A percentile compares a stretch with the other conserved stretches of the same genome.
phyloP scores from a whole-genome alignment of 2,113 vertebrate species.

The Aspiorhynchus laticeps region DNA sequence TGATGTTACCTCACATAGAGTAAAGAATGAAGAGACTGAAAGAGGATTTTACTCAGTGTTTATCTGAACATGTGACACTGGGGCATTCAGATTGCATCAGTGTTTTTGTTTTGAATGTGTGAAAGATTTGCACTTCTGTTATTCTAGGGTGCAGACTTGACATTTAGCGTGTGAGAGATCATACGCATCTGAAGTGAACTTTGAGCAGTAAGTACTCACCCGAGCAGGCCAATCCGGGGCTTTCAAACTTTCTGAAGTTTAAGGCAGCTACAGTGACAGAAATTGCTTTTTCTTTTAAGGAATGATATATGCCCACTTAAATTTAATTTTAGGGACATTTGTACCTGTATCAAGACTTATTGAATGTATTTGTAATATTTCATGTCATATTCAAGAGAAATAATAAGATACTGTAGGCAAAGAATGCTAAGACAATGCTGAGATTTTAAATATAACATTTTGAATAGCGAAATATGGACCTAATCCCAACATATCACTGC shows the following conservation, averaged over 20 bases:
- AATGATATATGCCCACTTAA: no score
- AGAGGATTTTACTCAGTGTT: conserved; percentile 15
- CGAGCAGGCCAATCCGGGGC: neutral
- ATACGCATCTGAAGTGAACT: neutral
- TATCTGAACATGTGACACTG: conserved; percentile 7
- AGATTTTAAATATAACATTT: neutral
- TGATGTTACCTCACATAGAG: conserved; percentile 23
- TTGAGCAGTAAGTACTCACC: neutral
- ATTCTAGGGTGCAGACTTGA: neutral
- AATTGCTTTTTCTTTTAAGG: no score
- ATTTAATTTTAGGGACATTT: no score
- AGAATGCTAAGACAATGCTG: neutral
- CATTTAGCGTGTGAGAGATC: neutral
- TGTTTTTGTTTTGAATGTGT: conserved; percentile 27
- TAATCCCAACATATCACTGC: neutral
- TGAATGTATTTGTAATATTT: no score
- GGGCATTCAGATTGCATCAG: conserved; percentile 7
- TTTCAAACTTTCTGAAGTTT: neutral
- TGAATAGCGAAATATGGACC: neutral
- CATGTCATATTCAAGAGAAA: no score
- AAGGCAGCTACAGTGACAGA: no score
- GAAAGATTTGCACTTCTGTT: conserved; percentile 2
- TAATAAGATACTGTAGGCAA: neutral
- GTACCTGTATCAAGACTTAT: no score
- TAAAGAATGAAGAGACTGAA: neutral